These are phyloP conservation scores for Tanytarsus gracilentus DNA, from an alignment of 2,888 invertebrate genomes.

Conservation along the genomic window DNA sequence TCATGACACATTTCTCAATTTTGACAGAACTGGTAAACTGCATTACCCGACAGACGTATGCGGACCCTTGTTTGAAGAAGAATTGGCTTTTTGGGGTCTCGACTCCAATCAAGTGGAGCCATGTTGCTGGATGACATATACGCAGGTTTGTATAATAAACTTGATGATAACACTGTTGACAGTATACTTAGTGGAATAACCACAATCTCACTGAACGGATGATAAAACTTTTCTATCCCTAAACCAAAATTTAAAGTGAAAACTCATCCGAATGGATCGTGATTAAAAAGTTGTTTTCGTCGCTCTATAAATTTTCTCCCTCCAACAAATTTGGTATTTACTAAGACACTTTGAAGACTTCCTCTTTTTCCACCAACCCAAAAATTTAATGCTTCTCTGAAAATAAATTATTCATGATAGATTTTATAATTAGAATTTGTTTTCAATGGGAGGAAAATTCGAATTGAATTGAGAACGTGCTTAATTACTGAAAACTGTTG, in stretches of 20 bases:
- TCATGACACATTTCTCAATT: too few relatives aligned
- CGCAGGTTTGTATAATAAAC: conserved; percentile 54
- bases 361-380: too few relatives aligned
- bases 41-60: conserved; percentile 95
- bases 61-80: conserved; percentile 97
- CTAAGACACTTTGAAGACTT: too few relatives aligned
- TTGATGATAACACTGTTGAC: conserved; percentile 9
- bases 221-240: not conserved
- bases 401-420: too few relatives aligned
- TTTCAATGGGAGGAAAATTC: too few relatives aligned
- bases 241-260: not conserved
- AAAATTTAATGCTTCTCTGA: too few relatives aligned
- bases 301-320: not conserved
- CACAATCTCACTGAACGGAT: not conserved
- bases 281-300: not conserved
- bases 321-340: not conserved
- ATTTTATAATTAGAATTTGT: too few relatives aligned
- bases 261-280: conserved; percentile 11
- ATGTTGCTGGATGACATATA: conserved; percentile 99
- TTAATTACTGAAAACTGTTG: too few relatives aligned
- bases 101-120: conserved; percentile 99
- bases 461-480: too few relatives aligned
- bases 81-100: conserved; percentile 98
- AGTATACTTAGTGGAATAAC: not conserved
- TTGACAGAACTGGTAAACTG: conserved; percentile 82